A percentile compares a stretch with the other conserved stretches of the same genome.
Evolutionary conservation across 1,140 invertebrate species (phyloP).

Genomic region (Cyphomyrmex costatus): DNA sequence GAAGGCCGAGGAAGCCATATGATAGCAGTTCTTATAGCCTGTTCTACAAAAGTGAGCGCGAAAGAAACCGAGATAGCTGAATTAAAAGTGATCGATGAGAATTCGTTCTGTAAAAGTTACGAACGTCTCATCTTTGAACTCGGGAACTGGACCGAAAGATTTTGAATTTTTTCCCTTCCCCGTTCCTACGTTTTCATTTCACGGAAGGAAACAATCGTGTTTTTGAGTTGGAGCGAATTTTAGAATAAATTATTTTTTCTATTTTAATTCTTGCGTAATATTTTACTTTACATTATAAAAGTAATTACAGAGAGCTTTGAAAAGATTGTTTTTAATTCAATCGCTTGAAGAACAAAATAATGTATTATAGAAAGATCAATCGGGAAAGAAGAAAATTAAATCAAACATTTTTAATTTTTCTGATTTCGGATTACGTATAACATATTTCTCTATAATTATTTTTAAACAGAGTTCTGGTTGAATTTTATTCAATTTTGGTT

Average conservation of each 20-base stretch:
- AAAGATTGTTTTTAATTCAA: not conserved
- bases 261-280: not conserved
- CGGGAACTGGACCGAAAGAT: not conserved
- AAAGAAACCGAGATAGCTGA: not conserved
- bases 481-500: too few relatives aligned
- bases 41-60: too few relatives aligned
- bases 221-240: not conserved
- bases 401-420: not conserved
- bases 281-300: not conserved
- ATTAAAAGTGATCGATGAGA: conserved; percentile 21
- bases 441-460: not conserved
- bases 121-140: not conserved
- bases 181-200: not conserved
- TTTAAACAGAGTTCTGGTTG: too few relatives aligned
- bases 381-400: not conserved
- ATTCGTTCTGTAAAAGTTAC: not conserved
- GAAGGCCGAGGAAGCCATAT: conserved; percentile 46
- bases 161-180: not conserved
- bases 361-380: not conserved
- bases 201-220: not conserved
- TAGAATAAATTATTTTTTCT: not conserved
- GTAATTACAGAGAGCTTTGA: not conserved
- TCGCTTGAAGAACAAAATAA: not conserved
- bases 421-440: not conserved
- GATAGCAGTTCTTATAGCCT: conserved; percentile 17